Evolutionary conservation across 2,888 invertebrate species (phyloP).

Genomic region (Aethes cnicana): DNA sequence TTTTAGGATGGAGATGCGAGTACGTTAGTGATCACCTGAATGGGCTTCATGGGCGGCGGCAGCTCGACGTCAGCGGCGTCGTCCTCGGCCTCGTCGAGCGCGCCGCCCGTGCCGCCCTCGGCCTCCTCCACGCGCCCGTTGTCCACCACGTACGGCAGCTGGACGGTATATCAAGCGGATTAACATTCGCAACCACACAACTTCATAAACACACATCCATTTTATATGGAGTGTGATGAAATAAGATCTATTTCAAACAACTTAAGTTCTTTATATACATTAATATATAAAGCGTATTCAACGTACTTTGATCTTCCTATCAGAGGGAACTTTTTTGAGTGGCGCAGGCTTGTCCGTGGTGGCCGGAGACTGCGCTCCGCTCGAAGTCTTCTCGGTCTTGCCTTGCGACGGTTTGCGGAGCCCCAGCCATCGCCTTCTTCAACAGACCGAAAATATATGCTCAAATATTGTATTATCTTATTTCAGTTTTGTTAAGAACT

Average conservation of each 20-base stretch:
- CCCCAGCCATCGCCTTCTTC: conserved; percentile 94
- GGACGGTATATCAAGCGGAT: too few relatives aligned
- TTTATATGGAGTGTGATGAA: too few relatives aligned
- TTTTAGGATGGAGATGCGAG: too few relatives aligned
- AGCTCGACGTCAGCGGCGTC: conserved; percentile 89
- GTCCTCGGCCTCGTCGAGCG: conserved; percentile 88
- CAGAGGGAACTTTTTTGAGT: conserved; percentile 90
- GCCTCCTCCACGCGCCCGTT: conserved; percentile 60
- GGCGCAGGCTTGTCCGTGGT: conserved; percentile 79
- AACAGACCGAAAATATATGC: conserved; percentile 46
- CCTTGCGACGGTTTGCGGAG: conserved; percentile 93
- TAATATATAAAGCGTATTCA: conserved; percentile 11
- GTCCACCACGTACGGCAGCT: conserved; percentile 59
- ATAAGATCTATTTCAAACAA: too few relatives aligned
- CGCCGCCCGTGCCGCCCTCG: conserved; percentile 60
- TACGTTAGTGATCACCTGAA: conserved; percentile 82
- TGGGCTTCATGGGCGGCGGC: conserved; percentile 98
- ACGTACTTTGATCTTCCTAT: conserved; percentile 91
- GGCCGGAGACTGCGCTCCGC: conserved; percentile 72
- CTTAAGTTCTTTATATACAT: too few relatives aligned
- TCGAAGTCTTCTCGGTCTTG: conserved; percentile 89
- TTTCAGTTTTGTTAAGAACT: too few relatives aligned
- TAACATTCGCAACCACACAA: too few relatives aligned
- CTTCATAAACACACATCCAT: too few relatives aligned
- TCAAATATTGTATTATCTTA: too few relatives aligned